Percentiles rank a stretch among this genome's conserved stretches.
phyloP scores from a whole-genome alignment of 53 echinoderm and acorn worm genomes.

The Crossaster papposus region DNA sequence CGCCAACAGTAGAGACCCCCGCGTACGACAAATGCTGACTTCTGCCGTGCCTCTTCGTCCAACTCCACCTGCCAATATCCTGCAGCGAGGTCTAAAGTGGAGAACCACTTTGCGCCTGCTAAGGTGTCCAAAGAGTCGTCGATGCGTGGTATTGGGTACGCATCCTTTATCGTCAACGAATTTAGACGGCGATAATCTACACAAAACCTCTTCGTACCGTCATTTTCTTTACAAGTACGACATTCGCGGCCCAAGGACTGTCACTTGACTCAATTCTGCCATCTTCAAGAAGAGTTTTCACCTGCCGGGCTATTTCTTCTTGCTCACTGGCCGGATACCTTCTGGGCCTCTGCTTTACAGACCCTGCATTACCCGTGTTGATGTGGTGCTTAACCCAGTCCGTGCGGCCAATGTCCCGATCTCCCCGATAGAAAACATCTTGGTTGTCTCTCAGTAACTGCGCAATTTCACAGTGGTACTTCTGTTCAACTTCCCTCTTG shows the following conservation, averaged over 20 bases:
- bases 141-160: conserved; percentile 62
- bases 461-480: conserved; percentile 48
- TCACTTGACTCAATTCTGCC: conserved; percentile 58
- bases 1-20: too few species aligned
- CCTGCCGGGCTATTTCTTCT: conserved; percentile 60
- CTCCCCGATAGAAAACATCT: conserved; percentile 59
- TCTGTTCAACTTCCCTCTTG: conserved; percentile 32
- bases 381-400: conserved; percentile 60
- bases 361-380: conserved; percentile 54
- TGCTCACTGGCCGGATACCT: conserved; percentile 48
- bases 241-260: conserved; percentile 68
- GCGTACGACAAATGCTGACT: conserved; percentile 1
- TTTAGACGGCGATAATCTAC: too few species aligned
- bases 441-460: conserved; percentile 52
- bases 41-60: background rate
- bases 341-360: conserved; percentile 49
- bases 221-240: conserved; percentile 25
- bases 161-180: conserved; percentile 65
- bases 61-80: background rate
- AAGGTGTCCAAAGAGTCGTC: too few species aligned
- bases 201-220: too few species aligned
- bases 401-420: conserved; percentile 58
- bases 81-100: too few species aligned
- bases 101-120: too few species aligned
- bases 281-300: conserved; percentile 11